Conservation (phyloP, 1,140 invertebrate species). For the Caerostris darwini region DNA sequence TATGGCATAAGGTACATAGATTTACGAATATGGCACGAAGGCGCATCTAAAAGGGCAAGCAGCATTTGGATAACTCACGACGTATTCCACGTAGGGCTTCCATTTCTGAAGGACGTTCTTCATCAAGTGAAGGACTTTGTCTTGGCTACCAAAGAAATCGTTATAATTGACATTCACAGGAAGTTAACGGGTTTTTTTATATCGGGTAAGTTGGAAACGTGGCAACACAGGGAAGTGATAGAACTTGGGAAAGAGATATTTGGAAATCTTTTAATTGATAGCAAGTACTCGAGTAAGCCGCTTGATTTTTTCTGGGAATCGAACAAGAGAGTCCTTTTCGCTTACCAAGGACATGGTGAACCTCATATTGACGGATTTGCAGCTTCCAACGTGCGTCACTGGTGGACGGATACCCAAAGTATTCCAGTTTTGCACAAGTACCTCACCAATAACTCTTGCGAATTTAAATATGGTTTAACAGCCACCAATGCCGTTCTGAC, state of each 20-base stretch:
- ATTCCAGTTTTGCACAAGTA: background rate
- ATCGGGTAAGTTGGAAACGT: constrained; percentile 70
- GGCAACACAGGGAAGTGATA: constrained; percentile 83
- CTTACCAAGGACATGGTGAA: constrained; percentile 75
- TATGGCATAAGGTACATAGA: constrained; percentile 80
- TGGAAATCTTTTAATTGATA: constrained; percentile 82
- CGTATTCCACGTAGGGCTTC: constrained; percentile 75
- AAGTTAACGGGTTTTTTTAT: constrained; percentile 82
- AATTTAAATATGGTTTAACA: background rate
- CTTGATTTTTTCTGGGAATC: constrained; percentile 29
- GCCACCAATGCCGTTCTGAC: constrained; percentile 91
- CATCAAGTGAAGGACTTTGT: constrained; percentile 78
- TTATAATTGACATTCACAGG: constrained; percentile 88
- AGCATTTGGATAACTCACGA: constrained; percentile 81
- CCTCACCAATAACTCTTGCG: background rate
- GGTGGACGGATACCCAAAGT: constrained; percentile 22
- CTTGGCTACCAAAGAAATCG: constrained; percentile 84
- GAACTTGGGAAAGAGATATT: constrained; percentile 83
- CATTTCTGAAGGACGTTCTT: constrained; percentile 78
- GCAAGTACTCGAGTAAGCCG: constrained; percentile 80
- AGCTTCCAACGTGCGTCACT: background rate
- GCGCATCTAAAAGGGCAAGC: background rate
- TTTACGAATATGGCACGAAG: constrained; percentile 78
- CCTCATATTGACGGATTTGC: too few relatives aligned
- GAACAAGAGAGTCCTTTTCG: constrained; percentile 12